Conservation (phyloP, 2,888 invertebrate species). For the Ophion ellenae region DNA sequence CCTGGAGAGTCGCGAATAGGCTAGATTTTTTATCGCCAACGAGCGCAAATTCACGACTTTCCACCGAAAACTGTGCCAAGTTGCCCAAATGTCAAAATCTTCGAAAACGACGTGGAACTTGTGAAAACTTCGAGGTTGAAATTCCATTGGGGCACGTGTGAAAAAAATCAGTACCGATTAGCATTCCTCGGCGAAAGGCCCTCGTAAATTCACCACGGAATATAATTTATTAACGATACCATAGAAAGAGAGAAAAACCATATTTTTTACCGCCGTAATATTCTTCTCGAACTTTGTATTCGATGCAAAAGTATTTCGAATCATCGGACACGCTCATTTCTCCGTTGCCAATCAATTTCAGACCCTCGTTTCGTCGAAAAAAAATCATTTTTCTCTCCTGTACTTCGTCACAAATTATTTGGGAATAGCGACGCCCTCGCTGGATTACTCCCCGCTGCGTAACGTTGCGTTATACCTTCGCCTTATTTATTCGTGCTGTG, state of each 20-base stretch:
- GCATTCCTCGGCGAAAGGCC: not conserved
- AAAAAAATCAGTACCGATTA: not conserved
- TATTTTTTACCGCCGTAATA: not conserved
- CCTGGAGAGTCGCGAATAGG: no score
- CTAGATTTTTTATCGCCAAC: no score
- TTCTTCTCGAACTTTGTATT: constrained; percentile 5
- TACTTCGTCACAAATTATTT: not conserved
- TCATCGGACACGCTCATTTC: not conserved
- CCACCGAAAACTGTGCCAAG: no score
- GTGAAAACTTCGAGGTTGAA: not conserved
- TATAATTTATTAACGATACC: not conserved
- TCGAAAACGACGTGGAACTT: not conserved
- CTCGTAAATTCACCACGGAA: not conserved
- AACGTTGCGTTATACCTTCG: not conserved
- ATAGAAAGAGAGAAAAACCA: not conserved
- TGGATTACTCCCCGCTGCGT: not conserved
- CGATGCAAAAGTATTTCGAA: not conserved
- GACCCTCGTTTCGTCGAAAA: not conserved
- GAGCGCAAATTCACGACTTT: no score
- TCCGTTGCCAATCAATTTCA: constrained; percentile 27
- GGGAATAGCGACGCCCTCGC: not conserved
- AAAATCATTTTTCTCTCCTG: not conserved
- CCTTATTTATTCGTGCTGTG: not conserved
- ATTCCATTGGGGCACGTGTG: not conserved
- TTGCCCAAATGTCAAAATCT: not conserved